Evolutionary conservation across 2,113 vertebrate species (phyloP).

Genomic region (Carollia perspicillata): DNA sequence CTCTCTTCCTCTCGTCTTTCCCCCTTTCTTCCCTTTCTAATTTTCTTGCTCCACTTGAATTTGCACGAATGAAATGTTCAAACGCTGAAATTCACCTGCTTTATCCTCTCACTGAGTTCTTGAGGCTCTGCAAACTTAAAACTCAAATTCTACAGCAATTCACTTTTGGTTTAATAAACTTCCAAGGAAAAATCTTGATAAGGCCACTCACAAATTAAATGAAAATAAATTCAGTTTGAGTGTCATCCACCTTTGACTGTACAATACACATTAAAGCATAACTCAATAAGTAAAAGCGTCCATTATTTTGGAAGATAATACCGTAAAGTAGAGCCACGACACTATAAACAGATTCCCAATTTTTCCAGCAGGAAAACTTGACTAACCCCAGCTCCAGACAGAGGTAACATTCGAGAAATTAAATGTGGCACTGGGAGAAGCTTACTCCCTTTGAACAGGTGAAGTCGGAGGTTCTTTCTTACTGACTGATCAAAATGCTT

Average conservation of each 20-base stretch:
- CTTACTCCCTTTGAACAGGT: neutral
- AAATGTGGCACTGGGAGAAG: neutral
- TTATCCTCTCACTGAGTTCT: neutral
- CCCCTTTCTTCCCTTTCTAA: neutral
- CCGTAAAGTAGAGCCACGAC: slow-evolving; percentile 2
- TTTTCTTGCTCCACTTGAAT: neutral
- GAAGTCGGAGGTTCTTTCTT: neutral
- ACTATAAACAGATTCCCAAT: neutral
- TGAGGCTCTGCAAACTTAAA: neutral
- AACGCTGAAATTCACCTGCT: neutral
- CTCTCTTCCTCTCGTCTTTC: neutral
- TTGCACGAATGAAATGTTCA: neutral
- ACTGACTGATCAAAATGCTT: neutral
- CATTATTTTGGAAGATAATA: slow-evolving; percentile 29
- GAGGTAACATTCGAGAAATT: neutral
- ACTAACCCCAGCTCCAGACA: slow-evolving; percentile 1
- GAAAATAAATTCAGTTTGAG: slow-evolving; percentile 48
- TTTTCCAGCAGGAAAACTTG: slow-evolving; percentile 34
- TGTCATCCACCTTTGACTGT: slow-evolving; percentile 53
- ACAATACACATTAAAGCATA: slow-evolving; percentile 50
- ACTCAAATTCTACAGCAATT: neutral
- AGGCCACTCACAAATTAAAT: slow-evolving; percentile 52
- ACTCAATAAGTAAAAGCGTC: slow-evolving; percentile 51
- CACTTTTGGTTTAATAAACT: neutral
- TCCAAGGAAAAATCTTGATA: slow-evolving; percentile 10